Percentiles rank a stretch among this genome's conserved stretches.
These are phyloP conservation scores for Aphodius granarius DNA, from an alignment of 2,888 invertebrate species.

Conservation along the genomic window DNA sequence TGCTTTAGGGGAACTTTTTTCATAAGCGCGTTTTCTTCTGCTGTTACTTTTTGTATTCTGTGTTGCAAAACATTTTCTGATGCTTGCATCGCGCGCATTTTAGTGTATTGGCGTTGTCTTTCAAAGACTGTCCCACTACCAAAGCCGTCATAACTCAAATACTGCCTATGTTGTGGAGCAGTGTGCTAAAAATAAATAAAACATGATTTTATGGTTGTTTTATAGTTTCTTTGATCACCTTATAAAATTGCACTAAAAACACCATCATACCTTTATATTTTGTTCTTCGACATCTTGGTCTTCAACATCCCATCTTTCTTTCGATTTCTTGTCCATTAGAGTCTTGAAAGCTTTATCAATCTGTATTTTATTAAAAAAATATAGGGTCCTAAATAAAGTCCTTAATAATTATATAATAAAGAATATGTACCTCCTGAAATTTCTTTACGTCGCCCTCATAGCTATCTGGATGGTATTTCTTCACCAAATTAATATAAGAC, in stretches of 20 bases:
- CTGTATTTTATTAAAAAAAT: slow-evolving; percentile 48
- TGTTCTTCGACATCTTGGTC: slow-evolving; percentile 58
- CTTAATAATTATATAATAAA: too few species aligned
- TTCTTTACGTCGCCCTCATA: slow-evolving; percentile 73
- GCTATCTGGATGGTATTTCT: slow-evolving; percentile 84
- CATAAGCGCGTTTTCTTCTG: slow-evolving; percentile 67
- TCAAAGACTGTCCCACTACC: slow-evolving; percentile 79
- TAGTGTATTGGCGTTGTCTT: slow-evolving; percentile 75
- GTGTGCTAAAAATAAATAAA: slow-evolving; percentile 63
- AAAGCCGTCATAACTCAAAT: slow-evolving; percentile 76
- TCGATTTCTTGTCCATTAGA: slow-evolving; percentile 67
- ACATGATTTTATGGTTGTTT: not conserved
- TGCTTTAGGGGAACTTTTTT: slow-evolving; percentile 65
- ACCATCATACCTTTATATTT: slow-evolving; percentile 70
- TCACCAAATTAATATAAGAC: slow-evolving; percentile 76
- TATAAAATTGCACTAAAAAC: not conserved
- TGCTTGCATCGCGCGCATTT: slow-evolving; percentile 69
- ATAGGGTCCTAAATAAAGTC: too few species aligned
- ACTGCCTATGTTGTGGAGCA: slow-evolving; percentile 87
- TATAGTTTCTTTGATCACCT: not conserved
- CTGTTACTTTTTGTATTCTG: slow-evolving; percentile 60
- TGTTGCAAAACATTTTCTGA: slow-evolving; percentile 66
- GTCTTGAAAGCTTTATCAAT: slow-evolving; percentile 75
- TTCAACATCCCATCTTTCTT: slow-evolving; percentile 59
- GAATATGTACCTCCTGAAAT: slow-evolving; percentile 65